phyloP scores from a whole-genome alignment of 2,888 invertebrate genomes.

The Dendrolimus houi region DNA sequence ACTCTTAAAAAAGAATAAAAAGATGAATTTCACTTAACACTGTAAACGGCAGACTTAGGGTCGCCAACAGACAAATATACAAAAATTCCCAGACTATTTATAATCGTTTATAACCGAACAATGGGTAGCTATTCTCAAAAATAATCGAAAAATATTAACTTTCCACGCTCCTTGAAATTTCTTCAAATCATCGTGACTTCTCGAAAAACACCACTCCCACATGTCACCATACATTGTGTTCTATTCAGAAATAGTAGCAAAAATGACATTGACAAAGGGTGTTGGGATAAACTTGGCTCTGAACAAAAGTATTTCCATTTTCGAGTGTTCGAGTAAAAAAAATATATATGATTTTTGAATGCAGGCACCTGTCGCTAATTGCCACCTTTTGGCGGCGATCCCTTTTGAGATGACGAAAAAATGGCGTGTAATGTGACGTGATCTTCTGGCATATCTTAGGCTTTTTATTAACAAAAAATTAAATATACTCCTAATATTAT shows the following conservation, averaged over 20 bases:
- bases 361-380: conserved; percentile 72
- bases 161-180: conserved; percentile 24
- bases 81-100: conserved; percentile 19
- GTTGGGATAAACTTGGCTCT: conserved; percentile 52
- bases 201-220: conserved; percentile 36
- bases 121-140: conserved; percentile 19
- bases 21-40: too few species aligned
- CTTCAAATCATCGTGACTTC: conserved; percentile 60
- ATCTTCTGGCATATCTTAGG: neutral
- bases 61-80: conserved; percentile 44
- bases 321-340: conserved; percentile 31
- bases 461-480: conserved; percentile 3
- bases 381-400: conserved; percentile 68
- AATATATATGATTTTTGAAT: conserved; percentile 57
- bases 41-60: conserved; percentile 45
- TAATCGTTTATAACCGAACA: conserved; percentile 14
- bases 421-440: conserved; percentile 13
- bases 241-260: conserved; percentile 59
- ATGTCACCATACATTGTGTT: conserved; percentile 64
- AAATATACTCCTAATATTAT: conserved; percentile 12
- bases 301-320: conserved; percentile 40
- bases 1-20: too few species aligned
- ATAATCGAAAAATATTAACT: conserved; percentile 26
- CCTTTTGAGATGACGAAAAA: conserved; percentile 40
- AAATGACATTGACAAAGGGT: conserved; percentile 67